These are phyloP conservation scores for Garrulus glandarius DNA, from an alignment of 2,797 vertebrate species.

Conservation along the genomic window DNA sequence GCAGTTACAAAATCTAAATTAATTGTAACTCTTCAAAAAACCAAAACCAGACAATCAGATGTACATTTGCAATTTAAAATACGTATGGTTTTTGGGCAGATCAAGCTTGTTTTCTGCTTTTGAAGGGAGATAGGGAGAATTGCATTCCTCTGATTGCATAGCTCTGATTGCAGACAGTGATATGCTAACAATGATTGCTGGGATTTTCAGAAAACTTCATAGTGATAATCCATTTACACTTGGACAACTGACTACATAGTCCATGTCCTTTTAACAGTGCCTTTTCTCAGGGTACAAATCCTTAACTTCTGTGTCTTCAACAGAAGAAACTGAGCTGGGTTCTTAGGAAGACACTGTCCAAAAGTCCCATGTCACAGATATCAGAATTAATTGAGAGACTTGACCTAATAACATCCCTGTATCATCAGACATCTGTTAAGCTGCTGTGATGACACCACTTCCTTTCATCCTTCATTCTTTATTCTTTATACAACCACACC, in stretches of 20 bases:
- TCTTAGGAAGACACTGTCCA: neutral
- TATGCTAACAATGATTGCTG: neutral
- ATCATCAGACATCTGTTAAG: neutral
- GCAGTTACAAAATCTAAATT: neutral
- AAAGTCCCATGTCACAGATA: neutral
- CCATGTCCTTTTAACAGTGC: neutral
- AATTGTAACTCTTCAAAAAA: neutral
- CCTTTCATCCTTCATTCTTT: neutral
- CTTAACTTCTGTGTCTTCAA: neutral
- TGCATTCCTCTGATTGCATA: neutral
- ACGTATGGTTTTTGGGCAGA: neutral
- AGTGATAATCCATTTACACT: neutral
- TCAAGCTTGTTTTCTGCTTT: neutral
- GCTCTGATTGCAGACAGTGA: neutral
- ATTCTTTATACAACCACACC: neutral
- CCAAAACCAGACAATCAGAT: neutral
- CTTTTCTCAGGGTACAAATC: neutral
- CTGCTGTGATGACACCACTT: neutral
- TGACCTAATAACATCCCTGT: neutral
- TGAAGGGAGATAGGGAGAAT: neutral
- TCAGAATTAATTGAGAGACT: neutral
- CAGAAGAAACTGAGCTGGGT: neutral
- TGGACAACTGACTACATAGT: neutral
- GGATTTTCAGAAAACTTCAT: slow-evolving; percentile 11
- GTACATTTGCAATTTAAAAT: neutral